These are phyloP conservation scores for Enchytraeus crypticus DNA, from an alignment of 2,888 invertebrate species.

Conservation along the genomic window DNA sequence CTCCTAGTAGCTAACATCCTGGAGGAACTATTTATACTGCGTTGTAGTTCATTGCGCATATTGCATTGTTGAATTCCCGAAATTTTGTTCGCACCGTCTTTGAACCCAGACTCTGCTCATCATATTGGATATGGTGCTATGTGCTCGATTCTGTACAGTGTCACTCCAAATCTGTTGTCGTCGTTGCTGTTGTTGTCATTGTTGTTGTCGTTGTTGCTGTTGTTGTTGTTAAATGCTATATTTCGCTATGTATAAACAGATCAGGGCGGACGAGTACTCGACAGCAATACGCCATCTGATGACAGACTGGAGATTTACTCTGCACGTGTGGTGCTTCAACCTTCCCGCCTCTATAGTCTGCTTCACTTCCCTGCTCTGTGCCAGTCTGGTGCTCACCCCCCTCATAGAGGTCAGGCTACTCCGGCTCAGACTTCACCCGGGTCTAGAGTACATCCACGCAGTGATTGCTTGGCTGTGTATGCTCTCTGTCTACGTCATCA, in stretches of 20 bases:
- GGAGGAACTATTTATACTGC: no score
- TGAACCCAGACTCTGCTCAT: no score
- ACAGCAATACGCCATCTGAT: conserved; percentile 21
- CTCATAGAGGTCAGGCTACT: conserved; percentile 19
- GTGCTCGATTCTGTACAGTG: no score
- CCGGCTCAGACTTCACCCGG: conserved; percentile 11
- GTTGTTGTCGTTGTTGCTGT: no score
- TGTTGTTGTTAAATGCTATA: no score
- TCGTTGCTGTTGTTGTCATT: no score
- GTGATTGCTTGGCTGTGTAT: conserved; percentile 27
- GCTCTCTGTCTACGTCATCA: conserved; percentile 23
- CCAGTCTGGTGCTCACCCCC: conserved; percentile 23
- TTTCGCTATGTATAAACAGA: conserved; percentile 20
- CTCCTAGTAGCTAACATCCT: no score
- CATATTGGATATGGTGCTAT: no score
- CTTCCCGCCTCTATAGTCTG: conserved; percentile 24
- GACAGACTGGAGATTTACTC: conserved; percentile 23
- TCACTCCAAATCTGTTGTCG: no score
- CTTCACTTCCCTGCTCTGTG: conserved; percentile 22
- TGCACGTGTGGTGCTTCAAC: conserved; percentile 29
- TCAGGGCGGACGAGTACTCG: conserved; percentile 21
- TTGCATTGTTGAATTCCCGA: no score
- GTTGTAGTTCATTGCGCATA: no score
- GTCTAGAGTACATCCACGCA: conserved; percentile 26
- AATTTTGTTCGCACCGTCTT: no score